Percentiles rank a stretch among this genome's conserved stretches.
Evolutionary conservation across 2,888 invertebrate species (phyloP).

Genomic region (Boloria euphrosyne): DNA sequence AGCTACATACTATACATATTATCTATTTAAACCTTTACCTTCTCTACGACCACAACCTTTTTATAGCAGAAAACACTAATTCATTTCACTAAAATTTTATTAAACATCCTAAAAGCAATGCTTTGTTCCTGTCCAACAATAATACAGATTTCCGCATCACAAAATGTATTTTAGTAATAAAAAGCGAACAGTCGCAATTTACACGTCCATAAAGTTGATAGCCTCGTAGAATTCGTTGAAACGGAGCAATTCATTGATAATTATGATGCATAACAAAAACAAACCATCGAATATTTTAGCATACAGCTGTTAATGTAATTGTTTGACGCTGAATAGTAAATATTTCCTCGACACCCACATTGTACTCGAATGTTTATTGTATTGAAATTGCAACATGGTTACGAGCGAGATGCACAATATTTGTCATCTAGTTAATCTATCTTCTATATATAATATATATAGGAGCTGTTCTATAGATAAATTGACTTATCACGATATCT

Average conservation of each 20-base stretch:
- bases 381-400: constrained; percentile 38
- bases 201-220: constrained; percentile 28
- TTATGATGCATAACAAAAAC: constrained; percentile 27
- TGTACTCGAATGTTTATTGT: constrained; percentile 31
- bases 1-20: too few relatives aligned
- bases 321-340: constrained; percentile 41
- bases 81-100: too few relatives aligned
- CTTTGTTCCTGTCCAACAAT: not conserved
- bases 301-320: constrained; percentile 39
- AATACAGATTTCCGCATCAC: constrained; percentile 1
- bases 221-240: constrained; percentile 8
- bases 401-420: not conserved
- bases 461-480: too few relatives aligned
- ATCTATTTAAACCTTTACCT: too few relatives aligned
- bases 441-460: too few relatives aligned
- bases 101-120: not conserved
- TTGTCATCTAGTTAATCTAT: too few relatives aligned
- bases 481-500: too few relatives aligned
- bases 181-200: constrained; percentile 16
- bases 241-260: constrained; percentile 20
- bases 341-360: constrained; percentile 42
- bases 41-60: too few relatives aligned
- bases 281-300: constrained; percentile 37
- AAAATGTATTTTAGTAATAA: not conserved
- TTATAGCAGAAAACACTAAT: too few relatives aligned